Percentiles rank a stretch among this genome's conserved stretches.
Evolutionary conservation across 2,888 invertebrate species (phyloP).

Genomic region (Pseudoips prasinana): DNA sequence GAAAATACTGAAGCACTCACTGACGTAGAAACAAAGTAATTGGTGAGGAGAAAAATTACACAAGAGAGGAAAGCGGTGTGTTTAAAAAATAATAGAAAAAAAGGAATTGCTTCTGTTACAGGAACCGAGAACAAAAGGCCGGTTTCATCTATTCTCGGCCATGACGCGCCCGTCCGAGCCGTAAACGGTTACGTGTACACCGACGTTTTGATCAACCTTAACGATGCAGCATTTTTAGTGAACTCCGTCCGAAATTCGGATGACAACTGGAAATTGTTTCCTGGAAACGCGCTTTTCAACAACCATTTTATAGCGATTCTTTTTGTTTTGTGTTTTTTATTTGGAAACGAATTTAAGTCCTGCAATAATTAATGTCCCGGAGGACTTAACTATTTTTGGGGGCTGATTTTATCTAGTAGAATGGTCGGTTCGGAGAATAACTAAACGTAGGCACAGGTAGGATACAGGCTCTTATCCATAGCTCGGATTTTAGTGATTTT

Average conservation of each 20-base stretch:
- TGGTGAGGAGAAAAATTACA: slow-evolving; percentile 64
- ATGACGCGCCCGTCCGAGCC: slow-evolving; percentile 28
- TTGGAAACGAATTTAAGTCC: no score
- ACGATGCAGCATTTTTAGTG: slow-evolving; percentile 9
- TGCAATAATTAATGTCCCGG: no score
- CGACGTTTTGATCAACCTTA: slow-evolving; percentile 13
- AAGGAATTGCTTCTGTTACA: slow-evolving; percentile 50
- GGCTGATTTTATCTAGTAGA: no score
- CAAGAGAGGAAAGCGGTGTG: slow-evolving; percentile 45
- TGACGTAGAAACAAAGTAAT: slow-evolving; percentile 61
- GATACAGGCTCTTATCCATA: no score
- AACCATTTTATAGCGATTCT: no score
- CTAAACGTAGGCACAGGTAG: no score
- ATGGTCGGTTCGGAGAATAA: no score
- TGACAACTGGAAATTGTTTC: background rate
- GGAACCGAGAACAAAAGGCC: slow-evolving; percentile 46
- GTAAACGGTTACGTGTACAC: slow-evolving; percentile 17
- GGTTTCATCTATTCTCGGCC: slow-evolving; percentile 41
- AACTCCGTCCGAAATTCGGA: slow-evolving; percentile 3
- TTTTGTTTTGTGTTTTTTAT: no score
- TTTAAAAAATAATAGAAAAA: slow-evolving; percentile 52
- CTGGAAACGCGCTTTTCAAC: no score
- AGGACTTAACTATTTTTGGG: no score
- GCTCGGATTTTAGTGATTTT: no score
- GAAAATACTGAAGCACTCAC: slow-evolving; percentile 38